Base-by-base conservation (phyloP, 2,888 invertebrate species). In the Dicycla oo region DNA sequence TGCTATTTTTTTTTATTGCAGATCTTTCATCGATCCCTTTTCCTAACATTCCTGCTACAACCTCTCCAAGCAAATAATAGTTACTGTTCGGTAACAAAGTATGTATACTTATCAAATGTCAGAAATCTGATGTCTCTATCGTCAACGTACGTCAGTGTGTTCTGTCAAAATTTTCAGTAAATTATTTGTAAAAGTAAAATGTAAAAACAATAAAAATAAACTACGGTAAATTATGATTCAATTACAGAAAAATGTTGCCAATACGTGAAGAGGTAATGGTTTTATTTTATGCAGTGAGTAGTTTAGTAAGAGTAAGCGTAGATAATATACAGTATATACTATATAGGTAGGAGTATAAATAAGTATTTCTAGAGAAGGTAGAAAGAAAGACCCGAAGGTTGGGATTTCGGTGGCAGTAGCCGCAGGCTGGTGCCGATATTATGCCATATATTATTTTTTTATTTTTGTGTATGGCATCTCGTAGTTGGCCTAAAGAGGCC, bases 261-360 rank as follows among this genome's bases (percentile, higher is more conserved):
- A 49, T 61, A 61, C 38, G 56, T 73, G 61, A 81, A 64, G 64
- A 84, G 81, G 86, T 83, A 81, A 70, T 75, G 53, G 64, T 76
- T 69, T 83, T 66, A 76, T 73, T 75, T 38, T 51, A 60, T 67
- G 60, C 26, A 51, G 10, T 61, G 26, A 38, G 15, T 40, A 4
- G 51, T 13, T 64, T 26, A 45, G 11, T 30, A 7, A 23, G 40
- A 47, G 45, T 40, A 26, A 57, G 15, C 7, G 11, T 43, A 43
- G n/a, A 15, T 38, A 64, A 8, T 20, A 38, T n/a, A 47, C 38
- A 47, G 18, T 40, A 20, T 30, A 43, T 61, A 60, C 30, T 30
- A 30, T 30, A 3, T 4, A 30, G 30, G 30, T 30, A 30, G 11
- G 10, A 10, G 4, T 34, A 0, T 18, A 20, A 5, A n/a, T 30